Conservation (phyloP, 2,113 vertebrate species). For the Pristiophorus japonicus region DNA sequence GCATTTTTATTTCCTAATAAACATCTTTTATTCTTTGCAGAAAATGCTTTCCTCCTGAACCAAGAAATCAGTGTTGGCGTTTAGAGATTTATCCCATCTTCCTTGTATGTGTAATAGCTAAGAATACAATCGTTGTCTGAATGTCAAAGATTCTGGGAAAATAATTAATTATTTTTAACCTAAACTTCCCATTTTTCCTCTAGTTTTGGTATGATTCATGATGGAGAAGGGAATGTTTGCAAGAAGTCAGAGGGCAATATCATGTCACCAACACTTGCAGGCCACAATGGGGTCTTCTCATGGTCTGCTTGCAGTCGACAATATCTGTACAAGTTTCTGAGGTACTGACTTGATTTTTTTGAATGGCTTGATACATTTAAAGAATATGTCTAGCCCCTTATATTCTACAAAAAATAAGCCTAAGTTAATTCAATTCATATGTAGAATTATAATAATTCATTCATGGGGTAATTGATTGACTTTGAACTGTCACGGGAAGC, state of each 20-base stretch:
- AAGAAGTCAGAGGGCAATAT: slow-evolving; percentile 84
- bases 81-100: not conserved
- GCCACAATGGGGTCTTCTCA: slow-evolving; percentile 80
- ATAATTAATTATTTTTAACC: not conserved
- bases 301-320: slow-evolving; percentile 85
- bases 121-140: not conserved
- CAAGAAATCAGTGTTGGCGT: not conserved
- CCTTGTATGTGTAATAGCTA: not conserved
- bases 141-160: not conserved
- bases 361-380: not conserved
- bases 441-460: not conserved
- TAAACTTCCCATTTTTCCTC: not conserved
- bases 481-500: not conserved
- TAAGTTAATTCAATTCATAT: not conserved
- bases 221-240: slow-evolving; percentile 80
- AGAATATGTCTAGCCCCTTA: not conserved
- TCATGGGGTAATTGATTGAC: not conserved
- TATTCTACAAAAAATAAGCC: not conserved
- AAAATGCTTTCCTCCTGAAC: not conserved
- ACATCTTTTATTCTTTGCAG: not conserved
- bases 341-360: slow-evolving; percentile 51
- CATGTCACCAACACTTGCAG: slow-evolving; percentile 82
- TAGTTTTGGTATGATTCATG: slow-evolving; percentile 87
- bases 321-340: slow-evolving; percentile 76
- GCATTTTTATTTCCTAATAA: not conserved